Conservation (phyloP, 2,888 invertebrate species). For the Halictus quadricinctus region DNA sequence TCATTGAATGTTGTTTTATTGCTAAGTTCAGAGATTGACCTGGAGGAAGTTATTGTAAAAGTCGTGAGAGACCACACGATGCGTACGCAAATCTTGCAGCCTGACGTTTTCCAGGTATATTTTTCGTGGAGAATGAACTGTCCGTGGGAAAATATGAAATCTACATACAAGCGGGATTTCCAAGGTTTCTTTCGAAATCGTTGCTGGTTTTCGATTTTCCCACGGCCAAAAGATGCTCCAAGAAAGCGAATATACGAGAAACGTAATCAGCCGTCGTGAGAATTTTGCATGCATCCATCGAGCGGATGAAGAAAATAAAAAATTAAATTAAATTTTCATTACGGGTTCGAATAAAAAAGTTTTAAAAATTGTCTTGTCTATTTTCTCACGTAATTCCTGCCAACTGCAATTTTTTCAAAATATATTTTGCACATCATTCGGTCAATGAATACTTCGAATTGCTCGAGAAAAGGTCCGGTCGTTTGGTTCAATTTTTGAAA, state of each 20-base stretch:
- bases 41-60: not conserved
- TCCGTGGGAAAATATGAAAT: constrained; percentile 60
- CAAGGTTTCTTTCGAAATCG: constrained; percentile 1
- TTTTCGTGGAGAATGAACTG: constrained; percentile 35
- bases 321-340: no score
- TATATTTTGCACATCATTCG: no score
- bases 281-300: no score
- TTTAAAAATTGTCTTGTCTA: no score
- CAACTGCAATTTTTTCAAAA: no score
- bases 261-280: no score
- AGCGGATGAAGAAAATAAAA: no score
- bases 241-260: not conserved
- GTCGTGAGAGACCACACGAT: not conserved
- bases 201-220: constrained; percentile 30
- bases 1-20: not conserved
- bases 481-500: no score
- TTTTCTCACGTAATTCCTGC: no score
- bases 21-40: not conserved
- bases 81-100: constrained; percentile 6
- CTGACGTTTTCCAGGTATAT: constrained; percentile 33
- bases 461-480: no score
- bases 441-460: no score
- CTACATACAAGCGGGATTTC: constrained; percentile 15
- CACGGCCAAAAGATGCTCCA: constrained; percentile 21
- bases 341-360: no score